Base-by-base conservation (phyloP, 2,888 invertebrate genomes). In the Sarcophaga variegata region DNA sequence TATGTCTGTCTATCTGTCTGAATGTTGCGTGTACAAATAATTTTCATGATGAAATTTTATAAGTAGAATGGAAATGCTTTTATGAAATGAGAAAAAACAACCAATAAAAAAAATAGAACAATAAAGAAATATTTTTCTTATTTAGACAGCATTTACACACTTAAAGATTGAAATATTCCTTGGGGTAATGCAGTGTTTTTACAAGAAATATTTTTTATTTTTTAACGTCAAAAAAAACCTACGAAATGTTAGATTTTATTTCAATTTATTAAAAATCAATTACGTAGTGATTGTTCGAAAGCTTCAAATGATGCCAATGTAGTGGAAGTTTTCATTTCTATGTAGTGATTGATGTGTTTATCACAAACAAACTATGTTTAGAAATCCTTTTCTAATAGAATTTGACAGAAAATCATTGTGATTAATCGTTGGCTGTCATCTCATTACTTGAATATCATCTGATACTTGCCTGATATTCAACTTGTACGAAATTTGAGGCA, bases 401-500 rank as follows among this genome's bases (percentile, higher is more conserved):
- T 27, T 66, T 70, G 70, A 59, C 69, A 70, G 59, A 22, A 63
- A 25, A 77, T 77, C 77, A 60, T 67, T 72, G 25, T 78, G 37
- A 62, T 78, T 78, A 62, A 78, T 83, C 77, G 45, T 72, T 77
- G 17, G 1, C 47, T 62, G 66, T 62, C 82, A 83, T 78, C 37
- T 37, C 77, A 74, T 47, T 25, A 67, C 83, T 83, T 63, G 54
- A 69, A 17, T 72, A 78, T 72, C 49, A 27, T 54, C 27, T 54
- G 22, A 60, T 75, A 37, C 47, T 22, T 47, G 20, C 1, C 2
- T 6, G 25, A 64, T 37, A 70, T 22, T 22, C 72, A 62, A 37
- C n/a, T 60, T 78, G 78, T 37, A 49, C 5, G 54, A 17, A 49
- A 82, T 59, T 25, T 64, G 45, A 83, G 20, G 78, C 59, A 37